phyloP scores from a whole-genome alignment of 2,797 vertebrate species.

The Acridotheres tristis region DNA sequence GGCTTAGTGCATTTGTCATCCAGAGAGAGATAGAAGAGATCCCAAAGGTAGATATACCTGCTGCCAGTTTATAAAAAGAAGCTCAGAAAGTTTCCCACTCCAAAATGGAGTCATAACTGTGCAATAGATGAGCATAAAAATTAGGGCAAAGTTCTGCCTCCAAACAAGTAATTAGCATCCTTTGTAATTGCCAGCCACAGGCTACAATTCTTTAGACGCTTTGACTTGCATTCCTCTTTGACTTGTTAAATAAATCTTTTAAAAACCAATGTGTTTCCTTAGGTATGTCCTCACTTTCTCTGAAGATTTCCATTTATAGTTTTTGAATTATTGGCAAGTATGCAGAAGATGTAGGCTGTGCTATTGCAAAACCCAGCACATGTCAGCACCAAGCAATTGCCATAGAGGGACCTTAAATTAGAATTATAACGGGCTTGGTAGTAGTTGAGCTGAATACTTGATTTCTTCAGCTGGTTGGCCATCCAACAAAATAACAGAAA shows the following conservation, averaged over 20 bases:
- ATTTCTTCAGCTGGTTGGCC: neutral
- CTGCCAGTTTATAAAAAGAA: neutral
- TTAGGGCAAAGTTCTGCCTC: neutral
- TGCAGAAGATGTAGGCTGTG: slow-evolving; percentile 31
- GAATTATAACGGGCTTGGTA: neutral
- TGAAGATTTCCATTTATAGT: slow-evolving; percentile 17
- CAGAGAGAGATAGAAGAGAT: neutral
- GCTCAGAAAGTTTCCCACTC: neutral
- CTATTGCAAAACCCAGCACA: slow-evolving; percentile 32
- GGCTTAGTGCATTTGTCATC: neutral
- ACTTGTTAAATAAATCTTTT: neutral
- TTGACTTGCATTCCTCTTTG: neutral
- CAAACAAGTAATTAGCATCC: neutral
- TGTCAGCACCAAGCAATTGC: slow-evolving; percentile 32
- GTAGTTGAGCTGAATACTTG: slow-evolving; percentile 9
- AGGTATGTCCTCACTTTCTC: neutral
- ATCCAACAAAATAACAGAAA: neutral
- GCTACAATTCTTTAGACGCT: neutral
- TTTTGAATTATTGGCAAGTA: slow-evolving; percentile 36
- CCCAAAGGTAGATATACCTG: neutral
- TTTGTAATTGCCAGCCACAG: neutral
- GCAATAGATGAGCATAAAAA: neutral
- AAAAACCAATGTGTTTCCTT: neutral
- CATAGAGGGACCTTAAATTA: slow-evolving; percentile 21
- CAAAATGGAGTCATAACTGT: neutral